Percentiles rank a stretch among this genome's conserved stretches.
These are phyloP conservation scores for Apostichopus japonicus DNA, from an alignment of 35 echinoderm and acorn worm genomes.

Conservation along the genomic window DNA sequence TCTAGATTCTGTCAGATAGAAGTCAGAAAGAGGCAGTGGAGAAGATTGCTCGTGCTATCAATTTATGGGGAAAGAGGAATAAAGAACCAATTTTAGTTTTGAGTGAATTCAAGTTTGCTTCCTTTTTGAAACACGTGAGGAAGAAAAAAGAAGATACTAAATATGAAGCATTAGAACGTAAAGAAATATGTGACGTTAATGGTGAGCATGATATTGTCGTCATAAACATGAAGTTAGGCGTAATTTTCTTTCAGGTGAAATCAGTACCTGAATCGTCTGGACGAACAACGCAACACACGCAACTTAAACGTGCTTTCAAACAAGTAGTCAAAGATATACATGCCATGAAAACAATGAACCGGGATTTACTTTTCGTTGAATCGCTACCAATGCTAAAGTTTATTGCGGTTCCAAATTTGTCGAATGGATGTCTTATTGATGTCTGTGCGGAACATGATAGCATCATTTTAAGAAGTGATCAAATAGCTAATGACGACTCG, in stretches of 20 bases:
- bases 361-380: constrained; percentile 11
- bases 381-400: neutral
- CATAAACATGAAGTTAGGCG: neutral
- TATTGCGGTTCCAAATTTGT: neutral
- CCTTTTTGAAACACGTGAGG: neutral
- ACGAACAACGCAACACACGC: neutral
- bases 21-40: constrained; percentile 40
- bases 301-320: constrained; percentile 3
- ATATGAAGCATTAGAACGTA: neutral
- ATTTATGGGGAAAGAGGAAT: neutral
- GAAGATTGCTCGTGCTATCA: neutral
- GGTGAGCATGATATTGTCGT: constrained; percentile 50
- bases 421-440: neutral
- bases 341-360: constrained; percentile 52
- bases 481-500: neutral
- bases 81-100: constrained; percentile 16
- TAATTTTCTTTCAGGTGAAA: constrained; percentile 41
- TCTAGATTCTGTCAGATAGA: constrained; percentile 31
- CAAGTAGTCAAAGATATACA: constrained; percentile 6
- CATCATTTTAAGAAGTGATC: neutral
- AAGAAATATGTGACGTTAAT: neutral
- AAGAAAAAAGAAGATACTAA: neutral
- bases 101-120: constrained; percentile 32
- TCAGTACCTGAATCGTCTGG: neutral
- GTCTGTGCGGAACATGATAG: neutral